Percentiles rank a stretch among this genome's conserved stretches.
These are phyloP conservation scores for Stenodema calcarata DNA, from an alignment of 2,888 invertebrate species.

Conservation along the genomic window DNA sequence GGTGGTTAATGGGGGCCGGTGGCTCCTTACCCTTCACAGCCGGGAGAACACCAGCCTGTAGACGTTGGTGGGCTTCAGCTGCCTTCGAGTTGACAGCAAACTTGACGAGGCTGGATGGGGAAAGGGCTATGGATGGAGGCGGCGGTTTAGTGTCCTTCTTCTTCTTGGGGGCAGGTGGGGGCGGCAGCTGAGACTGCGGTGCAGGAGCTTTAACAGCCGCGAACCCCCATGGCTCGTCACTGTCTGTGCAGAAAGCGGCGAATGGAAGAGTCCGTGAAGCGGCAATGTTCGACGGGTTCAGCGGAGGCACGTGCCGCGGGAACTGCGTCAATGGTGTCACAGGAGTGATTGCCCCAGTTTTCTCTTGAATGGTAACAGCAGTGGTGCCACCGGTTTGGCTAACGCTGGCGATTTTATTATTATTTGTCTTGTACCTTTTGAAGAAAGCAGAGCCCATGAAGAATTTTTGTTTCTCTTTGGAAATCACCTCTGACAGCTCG, in stretches of 20 bases:
- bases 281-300: constrained; percentile 39
- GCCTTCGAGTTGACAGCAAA: constrained; percentile 70
- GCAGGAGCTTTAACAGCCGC: constrained; percentile 65
- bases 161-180: constrained; percentile 33
- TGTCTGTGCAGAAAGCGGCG: constrained; percentile 46
- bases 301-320: constrained; percentile 53
- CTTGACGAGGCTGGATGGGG: constrained; percentile 69
- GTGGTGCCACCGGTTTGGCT: background rate
- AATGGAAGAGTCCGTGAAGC: constrained; percentile 46
- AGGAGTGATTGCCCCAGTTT: constrained; percentile 49
- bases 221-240: constrained; percentile 66
- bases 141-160: constrained; percentile 31
- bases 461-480: constrained; percentile 87
- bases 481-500: constrained; percentile 75
- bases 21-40: constrained; percentile 51
- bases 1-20: constrained; percentile 35
- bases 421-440: constrained; percentile 47
- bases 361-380: background rate
- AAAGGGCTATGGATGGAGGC: constrained; percentile 31
- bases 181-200: constrained; percentile 7
- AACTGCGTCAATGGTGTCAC: constrained; percentile 54
- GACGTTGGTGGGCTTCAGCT: constrained; percentile 43
- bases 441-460: constrained; percentile 82
- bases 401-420: background rate
- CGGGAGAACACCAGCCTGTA: constrained; percentile 34